Evolutionary conservation across 2,113 vertebrate genomes (phyloP).

Genomic region (Notothenia rossii): DNA sequence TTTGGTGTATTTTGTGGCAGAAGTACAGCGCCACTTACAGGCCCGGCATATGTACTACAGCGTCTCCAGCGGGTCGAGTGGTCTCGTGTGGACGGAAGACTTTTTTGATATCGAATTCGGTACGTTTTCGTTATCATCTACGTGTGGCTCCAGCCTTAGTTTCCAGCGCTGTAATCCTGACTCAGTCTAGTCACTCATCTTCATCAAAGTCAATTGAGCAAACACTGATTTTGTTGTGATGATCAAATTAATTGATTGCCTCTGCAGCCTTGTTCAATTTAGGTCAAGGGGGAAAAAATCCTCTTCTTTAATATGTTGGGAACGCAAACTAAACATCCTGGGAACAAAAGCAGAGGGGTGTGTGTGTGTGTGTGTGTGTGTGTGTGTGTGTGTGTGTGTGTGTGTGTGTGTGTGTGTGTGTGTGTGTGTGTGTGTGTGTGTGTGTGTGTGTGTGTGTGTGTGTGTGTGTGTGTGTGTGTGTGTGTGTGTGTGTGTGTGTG

Average conservation of each 20-base stretch:
- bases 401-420: conserved; percentile 56
- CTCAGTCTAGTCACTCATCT: background rate
- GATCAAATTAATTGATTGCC: background rate
- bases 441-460: conserved; percentile 58
- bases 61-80: too few species aligned
- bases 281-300: background rate
- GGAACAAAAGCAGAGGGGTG: conserved; percentile 56
- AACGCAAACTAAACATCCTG: conserved; percentile 66
- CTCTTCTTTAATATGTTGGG: conserved; percentile 1
- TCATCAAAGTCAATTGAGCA: background rate
- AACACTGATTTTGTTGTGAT: background rate
- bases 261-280: background rate
- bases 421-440: conserved; percentile 57
- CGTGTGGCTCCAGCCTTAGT: too few species aligned
- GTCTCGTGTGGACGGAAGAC: too few species aligned
- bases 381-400: conserved; percentile 54
- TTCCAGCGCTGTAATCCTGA: background rate
- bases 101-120: too few species aligned
- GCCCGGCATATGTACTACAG: too few species aligned
- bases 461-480: conserved; percentile 54
- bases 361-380: conserved; percentile 53
- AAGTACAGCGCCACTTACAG: too few species aligned
- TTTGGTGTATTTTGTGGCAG: too few species aligned
- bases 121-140: too few species aligned
- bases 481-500: conserved; percentile 57